Evolutionary conservation across 2,888 invertebrate genomes (phyloP).

Genomic region (Xestia c-nigrum): DNA sequence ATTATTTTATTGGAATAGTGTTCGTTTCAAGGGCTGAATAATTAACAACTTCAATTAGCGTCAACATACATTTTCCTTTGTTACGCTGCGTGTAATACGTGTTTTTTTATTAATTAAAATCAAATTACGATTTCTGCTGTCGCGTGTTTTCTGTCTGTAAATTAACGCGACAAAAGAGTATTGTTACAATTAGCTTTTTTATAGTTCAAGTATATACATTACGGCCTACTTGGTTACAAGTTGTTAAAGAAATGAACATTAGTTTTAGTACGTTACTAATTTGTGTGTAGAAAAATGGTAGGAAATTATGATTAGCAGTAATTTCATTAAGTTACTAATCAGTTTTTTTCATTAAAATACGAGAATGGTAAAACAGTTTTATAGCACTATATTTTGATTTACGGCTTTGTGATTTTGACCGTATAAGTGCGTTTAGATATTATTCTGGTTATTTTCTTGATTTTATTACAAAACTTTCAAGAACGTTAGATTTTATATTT

Average conservation of each 20-base stretch:
- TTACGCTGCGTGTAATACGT: constrained; percentile 32
- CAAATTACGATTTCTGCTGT: constrained; percentile 48
- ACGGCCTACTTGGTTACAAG: constrained; percentile 29
- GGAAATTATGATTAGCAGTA: constrained; percentile 9
- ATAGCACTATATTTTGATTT: background rate
- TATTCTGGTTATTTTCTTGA: background rate
- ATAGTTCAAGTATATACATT: constrained; percentile 6
- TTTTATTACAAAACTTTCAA: background rate
- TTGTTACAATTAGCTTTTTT: constrained; percentile 42
- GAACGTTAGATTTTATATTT: background rate
- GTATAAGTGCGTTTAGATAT: too few species aligned
- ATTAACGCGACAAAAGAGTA: constrained; percentile 48
- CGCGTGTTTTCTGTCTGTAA: constrained; percentile 54
- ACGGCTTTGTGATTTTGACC: background rate
- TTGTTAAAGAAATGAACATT: constrained; percentile 25
- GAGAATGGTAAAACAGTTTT: background rate
- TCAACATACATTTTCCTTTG: constrained; percentile 56
- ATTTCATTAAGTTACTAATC: constrained; percentile 8
- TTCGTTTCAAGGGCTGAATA: constrained; percentile 42
- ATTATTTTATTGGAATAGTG: constrained; percentile 4
- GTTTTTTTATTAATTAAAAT: constrained; percentile 55
- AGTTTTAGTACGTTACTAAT: constrained; percentile 19
- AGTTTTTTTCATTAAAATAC: background rate
- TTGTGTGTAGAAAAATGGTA: constrained; percentile 11
- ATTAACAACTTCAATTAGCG: constrained; percentile 46